Conservation (phyloP, 2,888 invertebrate species). For the Arctia plantaginis region DNA sequence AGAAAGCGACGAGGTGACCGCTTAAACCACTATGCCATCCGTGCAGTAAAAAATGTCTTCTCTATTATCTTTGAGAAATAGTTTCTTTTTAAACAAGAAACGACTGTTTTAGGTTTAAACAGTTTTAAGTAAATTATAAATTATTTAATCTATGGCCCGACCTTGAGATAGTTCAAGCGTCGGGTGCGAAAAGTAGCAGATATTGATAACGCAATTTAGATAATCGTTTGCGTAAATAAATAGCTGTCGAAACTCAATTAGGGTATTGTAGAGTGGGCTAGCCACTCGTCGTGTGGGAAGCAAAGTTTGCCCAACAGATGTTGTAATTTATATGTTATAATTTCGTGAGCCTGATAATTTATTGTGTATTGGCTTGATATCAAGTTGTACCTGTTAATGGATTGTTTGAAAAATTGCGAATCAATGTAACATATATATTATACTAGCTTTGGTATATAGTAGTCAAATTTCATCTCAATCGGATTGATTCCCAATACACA, state of each 20-base stretch:
- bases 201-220: constrained; percentile 84
- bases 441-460: too few species aligned
- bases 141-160: constrained; percentile 53
- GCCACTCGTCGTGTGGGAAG: constrained; percentile 66
- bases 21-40: too few species aligned
- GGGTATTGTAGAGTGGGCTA: constrained; percentile 64
- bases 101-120: too few species aligned
- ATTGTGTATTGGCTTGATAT: constrained; percentile 5
- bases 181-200: constrained; percentile 80
- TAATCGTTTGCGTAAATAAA: constrained; percentile 85
- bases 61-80: too few species aligned
- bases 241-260: constrained; percentile 81
- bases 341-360: constrained; percentile 22
- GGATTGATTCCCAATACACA: too few species aligned
- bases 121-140: background rate
- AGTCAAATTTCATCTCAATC: too few species aligned
- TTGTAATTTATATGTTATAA: constrained; percentile 59
- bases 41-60: too few species aligned
- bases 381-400: background rate
- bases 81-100: too few species aligned
- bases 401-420: too few species aligned
- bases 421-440: too few species aligned
- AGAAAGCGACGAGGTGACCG: too few species aligned
- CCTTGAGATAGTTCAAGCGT: constrained; percentile 65
- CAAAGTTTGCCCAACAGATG: constrained; percentile 70